A percentile compares a stretch with the other conserved stretches of the same genome.
phyloP scores from a whole-genome alignment of 1,140 invertebrate genomes.

The Latrodectus geometricus region DNA sequence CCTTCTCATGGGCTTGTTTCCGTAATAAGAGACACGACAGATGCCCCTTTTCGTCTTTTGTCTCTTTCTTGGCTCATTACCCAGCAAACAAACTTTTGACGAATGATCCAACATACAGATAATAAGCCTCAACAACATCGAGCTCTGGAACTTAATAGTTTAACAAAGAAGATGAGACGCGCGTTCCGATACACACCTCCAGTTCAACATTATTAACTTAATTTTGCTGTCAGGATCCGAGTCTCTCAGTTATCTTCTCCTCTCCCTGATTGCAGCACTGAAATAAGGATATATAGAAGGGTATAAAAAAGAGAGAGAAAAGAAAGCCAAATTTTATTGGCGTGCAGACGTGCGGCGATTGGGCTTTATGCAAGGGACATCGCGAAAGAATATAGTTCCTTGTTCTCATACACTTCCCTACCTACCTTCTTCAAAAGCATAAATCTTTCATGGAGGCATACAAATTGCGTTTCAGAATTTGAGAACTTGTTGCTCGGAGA shows the following conservation, averaged over 20 bases:
- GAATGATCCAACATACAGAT: slow-evolving; percentile 56
- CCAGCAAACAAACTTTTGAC: slow-evolving; percentile 60
- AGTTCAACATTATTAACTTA: slow-evolving; percentile 61
- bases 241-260: slow-evolving; percentile 21
- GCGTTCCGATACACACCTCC: neutral
- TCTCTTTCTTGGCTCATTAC: slow-evolving; percentile 24
- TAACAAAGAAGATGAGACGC: slow-evolving; percentile 17
- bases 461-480: slow-evolving; percentile 62
- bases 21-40: slow-evolving; percentile 42
- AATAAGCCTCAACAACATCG: slow-evolving; percentile 41
- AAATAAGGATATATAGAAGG: neutral
- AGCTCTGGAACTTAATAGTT: slow-evolving; percentile 45
- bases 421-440: slow-evolving; percentile 15
- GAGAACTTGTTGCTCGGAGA: slow-evolving; percentile 57
- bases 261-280: slow-evolving; percentile 24
- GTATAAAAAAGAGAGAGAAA: neutral
- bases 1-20: slow-evolving; percentile 38
- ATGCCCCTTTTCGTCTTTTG: neutral
- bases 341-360: slow-evolving; percentile 48
- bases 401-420: neutral
- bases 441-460: slow-evolving; percentile 60
- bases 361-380: slow-evolving; percentile 15
- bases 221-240: slow-evolving; percentile 58
- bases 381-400: slow-evolving; percentile 35
- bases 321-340: slow-evolving; percentile 52